Conservation (phyloP, 1,140 invertebrate species). For the Helicoverpa armigera region DNA sequence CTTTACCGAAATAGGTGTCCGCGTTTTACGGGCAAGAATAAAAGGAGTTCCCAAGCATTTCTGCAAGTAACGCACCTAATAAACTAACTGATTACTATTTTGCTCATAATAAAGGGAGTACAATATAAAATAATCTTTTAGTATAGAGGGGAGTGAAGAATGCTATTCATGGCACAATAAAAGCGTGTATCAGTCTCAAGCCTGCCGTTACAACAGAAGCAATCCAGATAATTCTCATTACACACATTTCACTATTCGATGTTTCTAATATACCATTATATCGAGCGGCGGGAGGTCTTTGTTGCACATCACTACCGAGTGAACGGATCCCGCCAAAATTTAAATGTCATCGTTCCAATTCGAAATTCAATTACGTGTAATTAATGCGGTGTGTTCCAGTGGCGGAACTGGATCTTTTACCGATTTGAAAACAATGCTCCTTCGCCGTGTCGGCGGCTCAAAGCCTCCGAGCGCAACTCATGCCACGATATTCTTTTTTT, state of each 20-base stretch:
- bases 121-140: conserved; percentile 81
- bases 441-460: conserved; percentile 66
- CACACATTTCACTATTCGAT: conserved; percentile 82
- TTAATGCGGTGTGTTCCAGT: conserved; percentile 80
- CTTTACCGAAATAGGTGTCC: conserved; percentile 40
- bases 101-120: conserved; percentile 71
- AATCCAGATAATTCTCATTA: conserved; percentile 85
- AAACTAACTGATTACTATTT: conserved; percentile 82
- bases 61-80: conserved; percentile 81
- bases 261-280: conserved; percentile 81
- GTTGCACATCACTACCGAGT: conserved; percentile 83
- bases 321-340: conserved; percentile 81
- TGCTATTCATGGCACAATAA: conserved; percentile 80
- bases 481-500: conserved; percentile 60
- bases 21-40: conserved; percentile 41
- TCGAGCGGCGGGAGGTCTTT: conserved; percentile 79
- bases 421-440: conserved; percentile 79
- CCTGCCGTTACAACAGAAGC: conserved; percentile 84
- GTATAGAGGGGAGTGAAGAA: conserved; percentile 78
- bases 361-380: conserved; percentile 86
- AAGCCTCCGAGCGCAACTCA: conserved; percentile 71
- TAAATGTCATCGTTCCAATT: conserved; percentile 86
- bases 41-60: conserved; percentile 52
- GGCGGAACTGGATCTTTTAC: conserved; percentile 75
- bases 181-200: conserved; percentile 68